These are phyloP conservation scores for Lithophane socia DNA, from an alignment of 2,888 invertebrate species.

Conservation along the genomic window DNA sequence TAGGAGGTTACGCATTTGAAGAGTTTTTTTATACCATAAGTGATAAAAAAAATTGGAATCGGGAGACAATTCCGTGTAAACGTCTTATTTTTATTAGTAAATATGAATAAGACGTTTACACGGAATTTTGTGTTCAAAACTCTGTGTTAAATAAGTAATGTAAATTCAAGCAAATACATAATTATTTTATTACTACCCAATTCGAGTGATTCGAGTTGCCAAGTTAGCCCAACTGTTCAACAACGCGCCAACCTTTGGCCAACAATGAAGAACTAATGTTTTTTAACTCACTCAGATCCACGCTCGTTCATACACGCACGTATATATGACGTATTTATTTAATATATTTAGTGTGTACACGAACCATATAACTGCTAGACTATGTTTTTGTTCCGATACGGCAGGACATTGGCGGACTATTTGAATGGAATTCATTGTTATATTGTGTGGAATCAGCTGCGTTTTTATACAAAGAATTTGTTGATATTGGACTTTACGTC, in stretches of 20 bases:
- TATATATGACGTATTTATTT: constrained; percentile 65
- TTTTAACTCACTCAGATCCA: constrained; percentile 65
- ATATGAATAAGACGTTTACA: background rate
- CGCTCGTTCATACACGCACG: constrained; percentile 79
- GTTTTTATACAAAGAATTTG: background rate
- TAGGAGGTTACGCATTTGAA: background rate
- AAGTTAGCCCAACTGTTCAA: constrained; percentile 34
- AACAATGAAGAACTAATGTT: constrained; percentile 53
- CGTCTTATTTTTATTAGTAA: too few relatives aligned
- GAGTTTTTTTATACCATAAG: background rate
- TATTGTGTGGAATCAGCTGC: constrained; percentile 73
- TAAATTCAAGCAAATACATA: background rate
- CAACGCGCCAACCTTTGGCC: constrained; percentile 25
- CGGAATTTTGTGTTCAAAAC: background rate
- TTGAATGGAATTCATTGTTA: constrained; percentile 57
- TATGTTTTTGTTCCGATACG: constrained; percentile 61
- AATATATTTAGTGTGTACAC: constrained; percentile 70
- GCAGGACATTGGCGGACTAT: constrained; percentile 63
- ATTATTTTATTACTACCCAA: background rate
- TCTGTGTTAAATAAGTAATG: background rate
- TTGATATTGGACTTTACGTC: background rate
- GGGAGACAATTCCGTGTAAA: too few relatives aligned
- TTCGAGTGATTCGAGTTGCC: constrained; percentile 29
- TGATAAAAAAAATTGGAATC: too few relatives aligned
- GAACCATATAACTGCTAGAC: constrained; percentile 67